Conservation (phyloP, 2,888 invertebrate genomes). For the Thera britannica region DNA sequence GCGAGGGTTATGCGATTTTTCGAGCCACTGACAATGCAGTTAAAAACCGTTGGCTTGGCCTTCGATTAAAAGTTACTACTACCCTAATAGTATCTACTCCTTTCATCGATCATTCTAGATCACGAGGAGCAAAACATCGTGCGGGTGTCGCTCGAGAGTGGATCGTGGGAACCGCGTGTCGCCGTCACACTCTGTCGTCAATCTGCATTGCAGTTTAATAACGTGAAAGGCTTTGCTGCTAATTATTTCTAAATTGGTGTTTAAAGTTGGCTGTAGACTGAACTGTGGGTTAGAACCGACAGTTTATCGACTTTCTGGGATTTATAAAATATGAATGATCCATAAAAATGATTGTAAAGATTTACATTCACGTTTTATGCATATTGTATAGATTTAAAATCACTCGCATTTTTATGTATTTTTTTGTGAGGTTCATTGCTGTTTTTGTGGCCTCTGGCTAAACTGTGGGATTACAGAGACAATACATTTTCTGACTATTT, state of each 20-base stretch:
- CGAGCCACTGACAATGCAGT: no score
- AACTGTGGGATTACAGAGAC: no score
- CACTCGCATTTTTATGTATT: no score
- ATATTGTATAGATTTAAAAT: no score
- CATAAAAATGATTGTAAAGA: no score
- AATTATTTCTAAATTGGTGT: slow-evolving; percentile 18
- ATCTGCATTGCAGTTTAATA: slow-evolving; percentile 29
- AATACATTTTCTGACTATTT: no score
- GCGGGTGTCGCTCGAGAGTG: slow-evolving; percentile 46
- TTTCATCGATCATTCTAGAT: slow-evolving; percentile 59
- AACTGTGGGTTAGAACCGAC: neutral
- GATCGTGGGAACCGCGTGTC: slow-evolving; percentile 62
- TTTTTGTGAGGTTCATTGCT: no score
- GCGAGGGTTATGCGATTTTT: no score
- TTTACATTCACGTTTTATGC: no score
- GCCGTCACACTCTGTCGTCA: slow-evolving; percentile 39
- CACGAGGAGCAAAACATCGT: slow-evolving; percentile 56
- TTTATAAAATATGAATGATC: no score
- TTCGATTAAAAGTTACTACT: slow-evolving; percentile 18
- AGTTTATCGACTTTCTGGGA: neutral
- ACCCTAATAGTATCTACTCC: slow-evolving; percentile 30
- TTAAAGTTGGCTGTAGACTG: neutral
- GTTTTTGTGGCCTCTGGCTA: no score
- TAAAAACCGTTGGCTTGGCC: neutral
- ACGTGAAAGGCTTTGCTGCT: slow-evolving; percentile 20